A percentile compares a stretch with the other conserved stretches of the same genome.
These are phyloP conservation scores for Meles meles DNA, from an alignment of 2,113 vertebrate genomes.

Conservation along the genomic window DNA sequence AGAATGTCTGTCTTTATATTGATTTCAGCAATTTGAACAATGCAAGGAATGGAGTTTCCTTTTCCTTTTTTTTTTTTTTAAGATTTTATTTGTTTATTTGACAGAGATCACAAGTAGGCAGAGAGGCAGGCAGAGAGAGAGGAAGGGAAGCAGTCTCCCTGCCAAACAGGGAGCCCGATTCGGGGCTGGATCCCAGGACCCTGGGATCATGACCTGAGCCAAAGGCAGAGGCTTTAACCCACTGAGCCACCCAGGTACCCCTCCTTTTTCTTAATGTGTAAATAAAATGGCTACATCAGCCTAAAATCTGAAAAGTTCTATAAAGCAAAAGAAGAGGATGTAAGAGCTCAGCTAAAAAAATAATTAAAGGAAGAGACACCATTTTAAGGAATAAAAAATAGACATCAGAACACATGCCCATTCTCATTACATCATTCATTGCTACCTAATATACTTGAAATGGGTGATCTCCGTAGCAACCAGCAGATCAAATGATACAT, in stretches of 20 bases:
- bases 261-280: not conserved
- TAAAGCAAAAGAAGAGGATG: not conserved
- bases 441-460: slow-evolving; percentile 41
- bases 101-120: too few relatives aligned
- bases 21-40: not conserved
- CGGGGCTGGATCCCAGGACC: too few relatives aligned
- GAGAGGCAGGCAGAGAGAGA: too few relatives aligned
- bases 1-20: not conserved
- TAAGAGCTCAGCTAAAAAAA: not conserved
- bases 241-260: too few relatives aligned
- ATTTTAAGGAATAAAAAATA: not conserved
- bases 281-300: not conserved
- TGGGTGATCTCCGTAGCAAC: slow-evolving; percentile 39
- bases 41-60: not conserved
- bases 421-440: not conserved
- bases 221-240: too few relatives aligned
- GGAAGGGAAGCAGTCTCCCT: too few relatives aligned
- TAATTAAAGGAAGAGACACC: not conserved
- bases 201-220: too few relatives aligned
- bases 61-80: not conserved
- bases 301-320: not conserved
- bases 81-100: too few relatives aligned
- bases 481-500: slow-evolving; percentile 30
- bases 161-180: too few relatives aligned
- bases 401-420: not conserved